Evolutionary conservation across 2,797 vertebrate species (phyloP), one percentile per base, ranked within the genome.

Genomic region (Sardinella longiceps): DNA sequence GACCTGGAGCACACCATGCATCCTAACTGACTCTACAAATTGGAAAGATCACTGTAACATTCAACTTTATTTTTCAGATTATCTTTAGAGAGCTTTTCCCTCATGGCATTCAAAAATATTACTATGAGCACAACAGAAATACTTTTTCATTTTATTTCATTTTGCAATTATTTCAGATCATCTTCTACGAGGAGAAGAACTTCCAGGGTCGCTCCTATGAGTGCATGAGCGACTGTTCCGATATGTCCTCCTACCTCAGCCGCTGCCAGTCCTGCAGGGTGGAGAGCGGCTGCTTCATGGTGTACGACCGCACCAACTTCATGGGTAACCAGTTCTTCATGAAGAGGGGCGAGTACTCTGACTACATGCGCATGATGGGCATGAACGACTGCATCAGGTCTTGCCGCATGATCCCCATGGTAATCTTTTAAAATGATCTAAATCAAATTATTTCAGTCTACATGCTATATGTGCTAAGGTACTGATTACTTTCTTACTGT

Each of bases 151-250:
- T n/a, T n/a, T n/a, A n/a, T n/a, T n/a, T n/a, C n/a, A n/a, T n/a
- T n/a, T n/a, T n/a, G n/a, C n/a, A n/a, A n/a, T n/a, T n/a, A n/a
- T n/a, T n/a, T n/a, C n/a, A n/a, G n/a, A n/a, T n/a, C n/a, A n/a
- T n/a, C n/a, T n/a, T 95, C 85, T 96, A 94, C 53, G 95, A 96
- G 90, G 95, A 96, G 84, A 94, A 89, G 80, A 92, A 94, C 90
- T 96, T 96, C 84, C 89, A 90, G 87, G 93, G 94, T 33, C 92
- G 92, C 46, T 94, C 89, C 81, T 94, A 93, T 80, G 93, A 95
- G 83, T 94, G 91, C 85, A 92, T 80, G 80, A 90, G 90, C 3
- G 94, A 96, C 89, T 91, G 92, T 81, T 83, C 91, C 3, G 94
- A 96, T 81, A 90, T 95, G 89, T 15, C 88, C 85, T 84, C 89